Evolutionary conservation across 2,888 invertebrate genomes (phyloP).

Genomic region (Drosophila robusta): DNA sequence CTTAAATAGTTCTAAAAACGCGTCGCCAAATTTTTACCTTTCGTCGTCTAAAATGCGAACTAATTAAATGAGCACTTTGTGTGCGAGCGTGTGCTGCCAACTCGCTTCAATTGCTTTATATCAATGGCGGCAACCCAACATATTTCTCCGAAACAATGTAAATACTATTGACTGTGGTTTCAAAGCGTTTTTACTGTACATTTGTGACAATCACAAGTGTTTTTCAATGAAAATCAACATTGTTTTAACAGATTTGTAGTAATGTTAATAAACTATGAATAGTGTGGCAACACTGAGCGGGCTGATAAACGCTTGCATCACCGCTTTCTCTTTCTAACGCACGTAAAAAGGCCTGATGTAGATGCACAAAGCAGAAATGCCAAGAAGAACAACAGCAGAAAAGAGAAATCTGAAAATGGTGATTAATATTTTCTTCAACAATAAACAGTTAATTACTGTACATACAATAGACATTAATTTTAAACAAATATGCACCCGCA

Average conservation of each 20-base stretch:
- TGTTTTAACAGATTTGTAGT: neutral
- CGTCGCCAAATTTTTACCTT: conserved; percentile 78
- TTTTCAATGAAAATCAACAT: conserved; percentile 26
- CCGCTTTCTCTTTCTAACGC: conserved; percentile 58
- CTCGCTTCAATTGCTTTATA: conserved; percentile 34
- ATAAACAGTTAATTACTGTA: conserved; percentile 47
- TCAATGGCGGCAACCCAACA: conserved; percentile 71
- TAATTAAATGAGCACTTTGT: conserved; percentile 79
- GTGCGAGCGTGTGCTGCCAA: conserved; percentile 67
- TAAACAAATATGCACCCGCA: conserved; percentile 41
- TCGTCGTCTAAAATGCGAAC: conserved; percentile 82
- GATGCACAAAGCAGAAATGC: conserved; percentile 35
- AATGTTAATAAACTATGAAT: conserved; percentile 8
- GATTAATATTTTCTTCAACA: conserved; percentile 71
- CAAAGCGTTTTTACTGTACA: neutral
- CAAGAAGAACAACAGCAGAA: conserved; percentile 35
- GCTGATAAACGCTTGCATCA: conserved; percentile 60
- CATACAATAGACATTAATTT: conserved; percentile 22
- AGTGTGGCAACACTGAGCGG: conserved; percentile 54
- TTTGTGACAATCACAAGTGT: neutral
- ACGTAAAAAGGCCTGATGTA: conserved; percentile 17
- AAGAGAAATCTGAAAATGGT: conserved; percentile 51
- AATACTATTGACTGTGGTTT: fast-evolving
- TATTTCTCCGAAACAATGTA: neutral
- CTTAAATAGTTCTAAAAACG: conserved; percentile 60